phyloP scores from a whole-genome alignment of 2,888 invertebrate species.

The Stenurella melanura region DNA sequence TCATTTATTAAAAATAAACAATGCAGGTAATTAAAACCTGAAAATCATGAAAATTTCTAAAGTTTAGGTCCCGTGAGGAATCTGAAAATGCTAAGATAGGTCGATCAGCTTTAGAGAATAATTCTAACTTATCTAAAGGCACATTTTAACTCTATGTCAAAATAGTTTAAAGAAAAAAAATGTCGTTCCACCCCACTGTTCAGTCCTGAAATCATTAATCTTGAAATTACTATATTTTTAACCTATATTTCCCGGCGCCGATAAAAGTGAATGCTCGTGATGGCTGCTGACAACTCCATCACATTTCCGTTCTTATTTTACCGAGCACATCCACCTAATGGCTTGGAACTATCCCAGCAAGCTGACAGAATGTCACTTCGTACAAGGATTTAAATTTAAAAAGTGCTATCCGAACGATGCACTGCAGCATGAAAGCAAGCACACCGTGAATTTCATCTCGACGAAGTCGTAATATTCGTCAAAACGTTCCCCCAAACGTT shows the following conservation, averaged over 20 bases:
- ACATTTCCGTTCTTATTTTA: not conserved
- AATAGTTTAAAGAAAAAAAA: too few species aligned
- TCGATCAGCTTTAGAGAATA: too few species aligned
- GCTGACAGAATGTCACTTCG: slow-evolving; percentile 1
- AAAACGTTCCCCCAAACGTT: slow-evolving; percentile 9
- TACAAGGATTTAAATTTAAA: slow-evolving; percentile 21
- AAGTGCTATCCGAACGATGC: slow-evolving; percentile 15
- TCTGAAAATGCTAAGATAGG: too few species aligned
- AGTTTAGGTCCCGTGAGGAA: too few species aligned
- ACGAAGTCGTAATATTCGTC: slow-evolving; percentile 19
- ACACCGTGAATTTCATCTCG: slow-evolving; percentile 16
- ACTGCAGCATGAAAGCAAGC: slow-evolving; percentile 1
- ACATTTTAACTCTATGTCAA: too few species aligned
- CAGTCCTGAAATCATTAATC: too few species aligned
- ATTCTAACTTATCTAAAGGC: too few species aligned
- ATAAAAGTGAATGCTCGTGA: not conserved
- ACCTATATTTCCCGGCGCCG: not conserved
- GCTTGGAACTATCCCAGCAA: not conserved
- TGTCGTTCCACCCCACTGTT: too few species aligned
- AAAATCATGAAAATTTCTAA: too few species aligned
- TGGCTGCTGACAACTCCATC: not conserved
- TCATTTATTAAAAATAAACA: too few species aligned
- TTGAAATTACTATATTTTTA: too few species aligned
- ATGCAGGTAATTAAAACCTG: too few species aligned
- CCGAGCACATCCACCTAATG: not conserved